Evolutionary conservation across 2,113 vertebrate species (phyloP), one percentile per base, ranked within the genome.

Genomic region (Alethe castanea): DNA sequence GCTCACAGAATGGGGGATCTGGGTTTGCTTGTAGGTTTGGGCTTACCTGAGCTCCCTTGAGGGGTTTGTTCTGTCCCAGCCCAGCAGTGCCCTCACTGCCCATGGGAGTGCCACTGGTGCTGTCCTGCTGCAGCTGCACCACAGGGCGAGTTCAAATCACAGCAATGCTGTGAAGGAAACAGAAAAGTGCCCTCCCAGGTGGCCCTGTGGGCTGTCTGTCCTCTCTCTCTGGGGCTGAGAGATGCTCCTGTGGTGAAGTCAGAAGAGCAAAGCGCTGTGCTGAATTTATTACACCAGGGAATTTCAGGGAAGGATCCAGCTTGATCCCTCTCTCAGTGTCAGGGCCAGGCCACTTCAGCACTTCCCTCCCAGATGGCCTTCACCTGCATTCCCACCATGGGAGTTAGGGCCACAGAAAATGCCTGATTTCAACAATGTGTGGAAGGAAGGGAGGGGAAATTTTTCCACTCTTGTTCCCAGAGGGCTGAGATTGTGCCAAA

Each of bases 51-150:
- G 44, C 53, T 76, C 3, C 31, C 33, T 2, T 3, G 42, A 22
- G 22, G 56, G 28, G 24, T 42, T 0, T 19, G 36, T 1, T n/a
- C 70, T 12, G n/a, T 2, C 57, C 8, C 26, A 62, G 47, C 69
- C 64, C 87, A 83, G 81, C 61, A 11, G 61, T 29, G 56, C 44
- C 28, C 44, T 18, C 47, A 2, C 31, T 0, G 2, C 7, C 62
- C 4, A 0, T 2, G 23, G 1, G 9, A 40, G n/a, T 1, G 22
- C 5, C 2, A 7, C 6, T 17, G 80, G 15, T 4, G 24, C 2
- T 26, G 5, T 29, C 31, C 42, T 6, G 0, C 2, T 19, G 12
- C 19, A 62, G 57, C 3, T 17, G 16, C 19, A 62, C 47, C 13
- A 1, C 22, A 9, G 19, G 1, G 17, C 0, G 4, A 64, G 48